phyloP scores from a whole-genome alignment of 1,140 invertebrate genomes.

The Lordiphosa collinella region DNA sequence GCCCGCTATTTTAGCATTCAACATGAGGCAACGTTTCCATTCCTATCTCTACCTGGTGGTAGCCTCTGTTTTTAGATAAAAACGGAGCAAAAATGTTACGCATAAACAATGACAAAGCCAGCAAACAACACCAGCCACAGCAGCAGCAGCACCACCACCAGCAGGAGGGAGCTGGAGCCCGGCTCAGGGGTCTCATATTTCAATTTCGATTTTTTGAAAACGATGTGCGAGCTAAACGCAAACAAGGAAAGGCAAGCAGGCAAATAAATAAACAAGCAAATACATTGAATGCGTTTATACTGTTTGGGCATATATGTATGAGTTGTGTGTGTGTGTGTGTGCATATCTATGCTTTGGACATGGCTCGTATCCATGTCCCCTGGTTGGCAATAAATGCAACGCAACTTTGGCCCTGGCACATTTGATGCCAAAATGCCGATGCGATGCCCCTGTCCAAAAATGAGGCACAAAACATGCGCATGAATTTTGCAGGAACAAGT shows the following conservation, averaged over 20 bases:
- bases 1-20: constrained; percentile 7
- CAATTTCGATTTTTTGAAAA: constrained; percentile 76
- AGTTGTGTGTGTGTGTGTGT: constrained; percentile 15
- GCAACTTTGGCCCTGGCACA: constrained; percentile 56
- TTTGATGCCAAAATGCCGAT: constrained; percentile 44
- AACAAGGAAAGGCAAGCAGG: constrained; percentile 51
- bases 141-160: constrained; percentile 19
- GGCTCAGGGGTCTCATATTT: constrained; percentile 59
- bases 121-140: constrained; percentile 23
- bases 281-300: constrained; percentile 48
- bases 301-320: constrained; percentile 17
- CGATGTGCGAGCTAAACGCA: constrained; percentile 64
- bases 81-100: constrained; percentile 41
- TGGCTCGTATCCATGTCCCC: constrained; percentile 29
- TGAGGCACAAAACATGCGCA: constrained; percentile 73
- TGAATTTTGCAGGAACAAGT: constrained; percentile 64
- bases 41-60: background rate
- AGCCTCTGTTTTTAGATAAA: constrained; percentile 19
- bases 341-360: constrained; percentile 31
- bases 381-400: constrained; percentile 59
- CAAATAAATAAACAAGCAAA: constrained; percentile 65
- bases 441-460: constrained; percentile 60
- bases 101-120: constrained; percentile 48
- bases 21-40: background rate
- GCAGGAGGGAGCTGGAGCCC: constrained; percentile 14